A percentile compares a stretch with the other conserved stretches of the same genome.
phyloP scores from a whole-genome alignment of 1,140 invertebrate species.

The Heliconius hermathena region DNA sequence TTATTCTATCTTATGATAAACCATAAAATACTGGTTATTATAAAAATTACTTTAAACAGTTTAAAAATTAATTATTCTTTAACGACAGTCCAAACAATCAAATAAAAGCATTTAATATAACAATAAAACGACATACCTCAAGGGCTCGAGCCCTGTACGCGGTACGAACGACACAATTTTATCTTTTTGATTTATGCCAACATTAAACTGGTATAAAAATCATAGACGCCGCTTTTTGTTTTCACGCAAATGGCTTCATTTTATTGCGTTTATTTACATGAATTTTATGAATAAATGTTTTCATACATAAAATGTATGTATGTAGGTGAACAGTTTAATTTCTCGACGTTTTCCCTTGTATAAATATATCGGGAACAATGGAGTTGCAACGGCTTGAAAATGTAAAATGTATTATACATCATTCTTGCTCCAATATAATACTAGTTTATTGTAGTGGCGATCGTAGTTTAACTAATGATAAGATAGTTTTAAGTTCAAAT shows the following conservation, averaged over 20 bases:
- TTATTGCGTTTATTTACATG: slow-evolving; percentile 48
- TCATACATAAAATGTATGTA: slow-evolving; percentile 27
- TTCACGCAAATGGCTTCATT: slow-evolving; percentile 55
- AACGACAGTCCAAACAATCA: neutral
- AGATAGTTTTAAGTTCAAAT: neutral
- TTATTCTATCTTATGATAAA: too few relatives aligned
- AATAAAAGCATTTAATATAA: slow-evolving; percentile 14
- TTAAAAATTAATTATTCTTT: neutral
- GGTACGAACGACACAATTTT: slow-evolving; percentile 54
- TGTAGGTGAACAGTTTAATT: slow-evolving; percentile 40
- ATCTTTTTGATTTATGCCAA: slow-evolving; percentile 60
- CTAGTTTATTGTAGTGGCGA: neutral
- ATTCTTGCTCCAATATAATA: neutral
- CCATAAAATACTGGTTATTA: too few relatives aligned
- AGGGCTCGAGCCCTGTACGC: slow-evolving; percentile 37
- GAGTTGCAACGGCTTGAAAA: slow-evolving; percentile 12
- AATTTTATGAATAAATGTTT: slow-evolving; percentile 46
- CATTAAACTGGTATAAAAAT: slow-evolving; percentile 62
- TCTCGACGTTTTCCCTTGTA: slow-evolving; percentile 36
- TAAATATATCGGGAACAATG: slow-evolving; percentile 40
- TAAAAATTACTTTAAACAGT: too few relatives aligned
- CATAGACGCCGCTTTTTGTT: slow-evolving; percentile 55
- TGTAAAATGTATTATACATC: neutral
- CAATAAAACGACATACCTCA: slow-evolving; percentile 49
- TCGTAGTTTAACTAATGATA: neutral